phyloP scores from a whole-genome alignment of 1,140 invertebrate species.

The Chlorops oryzae region DNA sequence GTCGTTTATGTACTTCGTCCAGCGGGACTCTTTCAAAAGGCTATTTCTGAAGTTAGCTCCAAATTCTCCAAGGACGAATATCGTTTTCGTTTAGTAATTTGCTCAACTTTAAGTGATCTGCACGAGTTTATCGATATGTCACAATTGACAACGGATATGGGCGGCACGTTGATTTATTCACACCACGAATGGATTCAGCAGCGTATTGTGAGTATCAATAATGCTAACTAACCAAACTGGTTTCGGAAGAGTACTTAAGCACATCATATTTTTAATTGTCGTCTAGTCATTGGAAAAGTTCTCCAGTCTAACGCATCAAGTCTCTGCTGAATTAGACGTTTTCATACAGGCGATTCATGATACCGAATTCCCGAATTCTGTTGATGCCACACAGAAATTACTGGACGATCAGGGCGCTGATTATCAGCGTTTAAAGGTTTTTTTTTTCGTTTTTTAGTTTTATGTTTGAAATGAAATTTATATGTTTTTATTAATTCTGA shows the following conservation, averaged over 20 bases:
- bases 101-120: conserved; percentile 73
- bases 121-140: conserved; percentile 77
- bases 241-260: neutral
- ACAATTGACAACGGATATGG: conserved; percentile 83
- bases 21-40: conserved; percentile 88
- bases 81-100: conserved; percentile 82
- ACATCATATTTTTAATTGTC: conserved; percentile 17
- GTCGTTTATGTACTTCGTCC: conserved; percentile 88
- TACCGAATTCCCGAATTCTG: conserved; percentile 79
- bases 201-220: conserved; percentile 69
- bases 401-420: conserved; percentile 60
- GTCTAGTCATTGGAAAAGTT: conserved; percentile 90
- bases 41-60: conserved; percentile 85
- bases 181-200: conserved; percentile 96
- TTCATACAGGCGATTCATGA: conserved; percentile 78
- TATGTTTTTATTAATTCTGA: neutral
- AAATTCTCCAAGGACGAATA: conserved; percentile 92
- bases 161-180: conserved; percentile 81
- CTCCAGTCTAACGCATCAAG: conserved; percentile 80
- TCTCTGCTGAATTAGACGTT: conserved; percentile 73
- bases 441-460: neutral
- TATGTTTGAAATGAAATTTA: neutral
- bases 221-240: neutral
- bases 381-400: conserved; percentile 63
- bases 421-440: conserved; percentile 60